Evolutionary conservation across 2,113 vertebrate genomes (phyloP).

Genomic region (Plectropomus leopardus): DNA sequence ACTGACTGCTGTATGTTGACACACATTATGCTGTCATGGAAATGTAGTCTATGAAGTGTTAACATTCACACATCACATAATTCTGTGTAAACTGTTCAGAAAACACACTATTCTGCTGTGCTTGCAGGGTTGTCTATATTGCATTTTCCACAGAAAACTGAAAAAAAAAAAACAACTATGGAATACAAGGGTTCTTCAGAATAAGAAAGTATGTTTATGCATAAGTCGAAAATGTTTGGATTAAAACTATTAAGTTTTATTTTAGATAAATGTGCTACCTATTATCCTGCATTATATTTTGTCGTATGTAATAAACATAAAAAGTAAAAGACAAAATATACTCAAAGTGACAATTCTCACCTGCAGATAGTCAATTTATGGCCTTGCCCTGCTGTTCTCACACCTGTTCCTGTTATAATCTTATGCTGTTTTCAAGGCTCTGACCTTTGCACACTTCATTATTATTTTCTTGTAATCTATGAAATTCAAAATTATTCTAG

Average conservation of each 20-base stretch:
- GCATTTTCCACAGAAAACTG: slow-evolving; percentile 15
- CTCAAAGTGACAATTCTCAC: neutral
- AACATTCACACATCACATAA: slow-evolving; percentile 64
- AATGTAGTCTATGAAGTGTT: slow-evolving; percentile 68
- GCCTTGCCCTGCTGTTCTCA: neutral
- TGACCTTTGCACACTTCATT: neutral
- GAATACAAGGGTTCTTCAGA: neutral
- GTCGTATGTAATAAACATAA: neutral
- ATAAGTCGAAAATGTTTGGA: neutral
- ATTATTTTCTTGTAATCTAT: neutral
- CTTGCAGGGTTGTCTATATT: slow-evolving; percentile 8
- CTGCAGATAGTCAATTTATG: neutral
- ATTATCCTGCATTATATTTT: neutral
- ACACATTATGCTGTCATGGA: slow-evolving; percentile 74
- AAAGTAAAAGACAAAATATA: neutral
- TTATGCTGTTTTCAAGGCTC: neutral
- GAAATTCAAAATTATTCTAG: neutral
- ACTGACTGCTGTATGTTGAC: slow-evolving; percentile 74
- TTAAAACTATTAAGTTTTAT: neutral
- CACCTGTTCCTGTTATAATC: neutral
- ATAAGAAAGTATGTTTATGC: neutral
- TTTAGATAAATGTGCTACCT: neutral
- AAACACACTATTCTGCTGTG: slow-evolving; percentile 23
- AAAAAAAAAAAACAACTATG: slow-evolving; percentile 3
- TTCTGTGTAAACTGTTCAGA: slow-evolving; percentile 55